A percentile compares a stretch with the other conserved stretches of the same genome.
These are phyloP conservation scores for Hymenochirus boettgeri DNA, from an alignment of 2,113 vertebrate species.

Conservation along the genomic window DNA sequence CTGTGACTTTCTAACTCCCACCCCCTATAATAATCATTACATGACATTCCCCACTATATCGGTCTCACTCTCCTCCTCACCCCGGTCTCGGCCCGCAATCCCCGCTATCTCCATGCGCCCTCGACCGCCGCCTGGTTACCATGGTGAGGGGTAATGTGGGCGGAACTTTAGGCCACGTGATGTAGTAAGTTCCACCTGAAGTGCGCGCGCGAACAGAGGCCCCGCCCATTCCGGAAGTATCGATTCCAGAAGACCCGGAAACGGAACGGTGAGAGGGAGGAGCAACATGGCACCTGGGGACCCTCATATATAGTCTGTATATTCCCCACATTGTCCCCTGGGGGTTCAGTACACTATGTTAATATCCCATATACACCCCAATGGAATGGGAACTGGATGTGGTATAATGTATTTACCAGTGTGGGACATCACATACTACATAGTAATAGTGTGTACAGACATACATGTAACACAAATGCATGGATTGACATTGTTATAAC, in stretches of 20 bases:
- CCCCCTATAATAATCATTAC: too few species aligned
- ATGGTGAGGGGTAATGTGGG: neutral
- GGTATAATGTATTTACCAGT: too few species aligned
- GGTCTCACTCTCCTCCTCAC: neutral
- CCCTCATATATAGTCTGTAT: neutral
- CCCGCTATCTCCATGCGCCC: constrained; percentile 9
- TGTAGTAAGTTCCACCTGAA: neutral
- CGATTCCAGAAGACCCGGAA: neutral
- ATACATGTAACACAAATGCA: too few species aligned
- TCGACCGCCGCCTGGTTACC: constrained; percentile 13
- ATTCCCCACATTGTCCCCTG: neutral
- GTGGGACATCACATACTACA: too few species aligned
- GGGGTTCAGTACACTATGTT: neutral
- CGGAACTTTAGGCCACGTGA: neutral
- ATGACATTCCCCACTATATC: neutral
- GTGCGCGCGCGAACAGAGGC: neutral
- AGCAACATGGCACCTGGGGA: neutral
- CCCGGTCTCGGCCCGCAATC: neutral
- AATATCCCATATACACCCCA: neutral
- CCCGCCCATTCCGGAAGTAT: accelerated
- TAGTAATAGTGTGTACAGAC: too few species aligned
- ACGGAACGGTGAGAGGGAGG: constrained; percentile 31
- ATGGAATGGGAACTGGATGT: too few species aligned
- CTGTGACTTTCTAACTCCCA: neutral
- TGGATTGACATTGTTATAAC: too few species aligned